Conservation (phyloP, 2,797 vertebrate species). For the Holocentrus rufus region DNA sequence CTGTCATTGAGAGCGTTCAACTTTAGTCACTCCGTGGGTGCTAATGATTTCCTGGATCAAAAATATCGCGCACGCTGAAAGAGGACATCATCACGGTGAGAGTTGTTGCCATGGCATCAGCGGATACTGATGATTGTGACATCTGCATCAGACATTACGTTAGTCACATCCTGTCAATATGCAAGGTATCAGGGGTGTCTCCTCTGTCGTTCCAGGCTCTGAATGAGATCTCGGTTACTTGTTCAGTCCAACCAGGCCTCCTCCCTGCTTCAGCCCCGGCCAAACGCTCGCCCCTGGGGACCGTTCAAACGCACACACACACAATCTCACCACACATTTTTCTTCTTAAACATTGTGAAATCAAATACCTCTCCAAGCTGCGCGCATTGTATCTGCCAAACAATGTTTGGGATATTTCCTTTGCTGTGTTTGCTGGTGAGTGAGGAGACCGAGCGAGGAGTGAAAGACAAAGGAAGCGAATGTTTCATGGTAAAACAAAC, state of each 20-base stretch:
- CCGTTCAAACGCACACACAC: slow-evolving; percentile 54
- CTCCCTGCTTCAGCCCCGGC: slow-evolving; percentile 49
- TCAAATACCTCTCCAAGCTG: slow-evolving; percentile 72
- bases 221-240: slow-evolving; percentile 2
- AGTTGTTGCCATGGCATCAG: slow-evolving; percentile 4
- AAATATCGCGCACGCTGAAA: slow-evolving; percentile 1
- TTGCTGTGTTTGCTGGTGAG: slow-evolving; percentile 15
- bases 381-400: slow-evolving; percentile 66
- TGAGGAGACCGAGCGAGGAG: slow-evolving; percentile 8
- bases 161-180: slow-evolving; percentile 19
- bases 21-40: neutral
- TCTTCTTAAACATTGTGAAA: slow-evolving; percentile 78
- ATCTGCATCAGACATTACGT: slow-evolving; percentile 1
- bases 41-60: slow-evolving; percentile 13
- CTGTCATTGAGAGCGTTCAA: slow-evolving; percentile 9
- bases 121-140: slow-evolving; percentile 6
- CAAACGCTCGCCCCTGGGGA: slow-evolving; percentile 55
- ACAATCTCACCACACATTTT: slow-evolving; percentile 71
- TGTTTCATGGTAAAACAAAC: slow-evolving; percentile 45
- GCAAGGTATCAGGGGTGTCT: neutral
- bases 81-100: neutral
- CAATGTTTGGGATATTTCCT: slow-evolving; percentile 58
- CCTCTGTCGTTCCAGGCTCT: neutral
- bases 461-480: slow-evolving; percentile 43
- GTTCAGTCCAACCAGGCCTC: slow-evolving; percentile 34